Evolutionary conservation across 2,888 invertebrate genomes (phyloP).

Genomic region (Xylophagus ater): DNA sequence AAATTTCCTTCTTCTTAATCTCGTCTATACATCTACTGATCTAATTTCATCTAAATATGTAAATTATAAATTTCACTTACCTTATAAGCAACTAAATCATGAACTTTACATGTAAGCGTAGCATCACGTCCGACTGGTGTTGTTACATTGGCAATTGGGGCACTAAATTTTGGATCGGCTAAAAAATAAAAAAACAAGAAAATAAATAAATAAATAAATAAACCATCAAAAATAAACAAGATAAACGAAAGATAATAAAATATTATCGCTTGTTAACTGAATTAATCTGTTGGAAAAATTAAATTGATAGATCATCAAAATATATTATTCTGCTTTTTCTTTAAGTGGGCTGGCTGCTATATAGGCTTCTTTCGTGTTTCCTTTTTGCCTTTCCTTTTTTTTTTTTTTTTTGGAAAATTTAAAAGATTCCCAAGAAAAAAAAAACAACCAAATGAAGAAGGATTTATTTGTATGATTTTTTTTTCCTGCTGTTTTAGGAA

Average conservation of each 20-base stretch:
- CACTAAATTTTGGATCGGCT: slow-evolving; percentile 72
- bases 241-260: slow-evolving; percentile 2
- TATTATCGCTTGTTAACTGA: slow-evolving; percentile 13
- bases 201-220: background rate
- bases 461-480: no score
- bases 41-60: background rate
- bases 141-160: slow-evolving; percentile 72
- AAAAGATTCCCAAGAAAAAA: no score
- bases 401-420: background rate
- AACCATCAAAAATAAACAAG: background rate
- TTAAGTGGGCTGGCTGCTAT: background rate
- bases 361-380: no score
- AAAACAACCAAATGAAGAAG: no score
- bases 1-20: no score
- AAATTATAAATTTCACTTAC: slow-evolving; percentile 45
- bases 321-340: background rate
- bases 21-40: no score
- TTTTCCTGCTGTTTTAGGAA: no score
- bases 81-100: slow-evolving; percentile 73
- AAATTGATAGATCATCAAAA: slow-evolving; percentile 11
- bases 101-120: slow-evolving; percentile 66
- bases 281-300: slow-evolving; percentile 16
- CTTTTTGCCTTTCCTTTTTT: background rate
- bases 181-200: slow-evolving; percentile 32
- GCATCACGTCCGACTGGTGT: slow-evolving; percentile 77